A percentile compares a stretch with the other conserved stretches of the same genome.
phyloP scores from a whole-genome alignment of 2,113 vertebrate species.

The Taxidea taxus region DNA sequence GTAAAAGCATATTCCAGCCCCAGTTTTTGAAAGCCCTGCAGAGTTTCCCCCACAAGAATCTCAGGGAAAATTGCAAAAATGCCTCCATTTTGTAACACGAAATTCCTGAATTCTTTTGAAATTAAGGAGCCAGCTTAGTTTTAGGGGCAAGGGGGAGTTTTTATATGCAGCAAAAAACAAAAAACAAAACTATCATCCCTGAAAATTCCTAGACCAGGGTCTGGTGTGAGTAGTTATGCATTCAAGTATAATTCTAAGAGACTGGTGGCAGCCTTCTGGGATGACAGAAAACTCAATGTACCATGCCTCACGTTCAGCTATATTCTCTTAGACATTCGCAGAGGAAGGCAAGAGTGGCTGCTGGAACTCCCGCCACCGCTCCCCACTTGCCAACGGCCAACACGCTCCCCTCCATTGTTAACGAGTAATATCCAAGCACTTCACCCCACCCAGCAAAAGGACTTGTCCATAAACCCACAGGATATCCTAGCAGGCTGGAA shows the following conservation, averaged over 20 bases:
- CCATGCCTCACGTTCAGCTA: not conserved
- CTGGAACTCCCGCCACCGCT: not conserved
- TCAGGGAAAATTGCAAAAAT: not conserved
- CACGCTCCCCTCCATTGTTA: too few relatives aligned
- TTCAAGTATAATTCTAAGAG: not conserved
- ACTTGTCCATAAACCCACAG: not conserved
- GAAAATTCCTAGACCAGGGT: not conserved
- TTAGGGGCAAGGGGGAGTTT: not conserved
- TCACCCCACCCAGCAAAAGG: not conserved
- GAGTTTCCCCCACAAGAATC: not conserved
- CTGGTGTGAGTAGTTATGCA: accelerated
- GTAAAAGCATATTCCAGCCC: not conserved
- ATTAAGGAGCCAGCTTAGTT: not conserved
- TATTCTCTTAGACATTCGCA: not conserved
- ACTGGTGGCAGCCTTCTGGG: not conserved
- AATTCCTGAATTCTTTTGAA: not conserved
- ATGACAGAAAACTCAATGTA: not conserved
- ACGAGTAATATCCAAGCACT: accelerated
- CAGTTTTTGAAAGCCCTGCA: not conserved
- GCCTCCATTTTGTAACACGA: not conserved
- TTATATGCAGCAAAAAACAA: not conserved
- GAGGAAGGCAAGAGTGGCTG: not conserved
- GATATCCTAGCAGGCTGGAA: not conserved
- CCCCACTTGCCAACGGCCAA: not conserved
- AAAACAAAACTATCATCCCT: not conserved